Evolutionary conservation across 30 jellyfish, hydroid and myxozoan genomes (phyloP).

Genomic region (Nemopilema nomurai): DNA sequence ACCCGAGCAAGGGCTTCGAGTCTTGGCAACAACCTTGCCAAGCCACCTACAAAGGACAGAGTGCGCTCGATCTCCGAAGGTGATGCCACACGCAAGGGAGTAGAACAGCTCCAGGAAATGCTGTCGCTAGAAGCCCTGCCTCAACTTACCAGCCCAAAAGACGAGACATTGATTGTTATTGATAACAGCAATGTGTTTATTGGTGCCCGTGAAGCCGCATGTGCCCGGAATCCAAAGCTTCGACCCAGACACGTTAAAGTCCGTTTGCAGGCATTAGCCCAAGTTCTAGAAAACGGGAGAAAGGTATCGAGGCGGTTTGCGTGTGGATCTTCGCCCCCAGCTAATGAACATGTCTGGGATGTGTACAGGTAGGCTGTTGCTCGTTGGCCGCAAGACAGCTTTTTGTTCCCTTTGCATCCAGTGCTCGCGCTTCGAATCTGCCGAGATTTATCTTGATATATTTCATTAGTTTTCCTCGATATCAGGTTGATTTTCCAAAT

Average conservation of each 20-base stretch:
- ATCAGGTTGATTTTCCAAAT: too few relatives aligned
- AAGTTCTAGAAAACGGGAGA: constrained; percentile 74
- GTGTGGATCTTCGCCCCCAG: constrained; percentile 93
- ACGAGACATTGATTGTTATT: constrained; percentile 67
- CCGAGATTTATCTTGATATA: too few relatives aligned
- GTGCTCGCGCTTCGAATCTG: too few relatives aligned
- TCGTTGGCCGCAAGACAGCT: too few relatives aligned
- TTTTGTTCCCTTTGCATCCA: too few relatives aligned
- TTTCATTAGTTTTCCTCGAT: too few relatives aligned
- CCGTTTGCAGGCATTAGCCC: constrained; percentile 68
- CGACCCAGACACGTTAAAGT: constrained; percentile 86
- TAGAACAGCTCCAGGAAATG: not conserved
- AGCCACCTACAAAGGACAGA: constrained; percentile 12
- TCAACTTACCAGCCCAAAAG: not conserved
- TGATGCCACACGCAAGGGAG: constrained; percentile 2
- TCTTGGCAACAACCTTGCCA: constrained; percentile 6
- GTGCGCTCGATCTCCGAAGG: constrained; percentile 55
- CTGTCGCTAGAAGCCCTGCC: constrained; percentile 6
- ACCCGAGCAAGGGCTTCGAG: constrained; percentile 47
- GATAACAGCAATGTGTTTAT: constrained; percentile 91
- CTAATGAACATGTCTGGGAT: constrained; percentile 89
- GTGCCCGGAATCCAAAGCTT: constrained; percentile 67
- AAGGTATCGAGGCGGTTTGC: constrained; percentile 72
- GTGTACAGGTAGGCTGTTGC: constrained; percentile 84
- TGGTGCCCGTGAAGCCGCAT: constrained; percentile 94